These are phyloP conservation scores for Mycteria americana DNA, from an alignment of 2,797 vertebrate species.

Conservation along the genomic window DNA sequence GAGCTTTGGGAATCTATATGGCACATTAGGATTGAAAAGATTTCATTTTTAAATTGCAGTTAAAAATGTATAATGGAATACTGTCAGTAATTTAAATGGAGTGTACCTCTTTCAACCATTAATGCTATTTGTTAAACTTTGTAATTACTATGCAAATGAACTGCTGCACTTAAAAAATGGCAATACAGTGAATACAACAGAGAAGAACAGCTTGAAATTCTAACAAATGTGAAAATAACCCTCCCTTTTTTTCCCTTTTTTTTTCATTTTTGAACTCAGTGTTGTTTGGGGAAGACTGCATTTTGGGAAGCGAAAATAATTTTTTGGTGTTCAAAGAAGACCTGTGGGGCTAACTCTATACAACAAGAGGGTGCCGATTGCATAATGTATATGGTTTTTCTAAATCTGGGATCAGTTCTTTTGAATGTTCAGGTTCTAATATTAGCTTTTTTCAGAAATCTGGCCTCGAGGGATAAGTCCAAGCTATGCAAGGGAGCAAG, in stretches of 20 bases:
- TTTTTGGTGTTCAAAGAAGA: background rate
- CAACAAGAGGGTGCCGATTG: rapidly evolving
- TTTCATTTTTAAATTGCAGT: conserved; percentile 54
- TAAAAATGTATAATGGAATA: conserved; percentile 69
- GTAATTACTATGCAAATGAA: conserved; percentile 76
- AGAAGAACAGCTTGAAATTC: conserved; percentile 60
- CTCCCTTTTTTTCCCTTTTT: rapidly evolving
- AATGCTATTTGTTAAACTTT: conserved; percentile 75
- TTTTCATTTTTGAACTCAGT: rapidly evolving
- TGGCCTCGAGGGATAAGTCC: background rate
- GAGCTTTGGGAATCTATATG: conserved; percentile 41
- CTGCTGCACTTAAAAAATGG: conserved; percentile 56
- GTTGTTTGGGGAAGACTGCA: background rate
- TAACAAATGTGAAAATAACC: conserved; percentile 34
- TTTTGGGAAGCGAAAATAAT: background rate
- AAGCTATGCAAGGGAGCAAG: background rate
- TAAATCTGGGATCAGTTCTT: background rate
- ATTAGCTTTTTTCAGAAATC: background rate
- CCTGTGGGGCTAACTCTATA: background rate
- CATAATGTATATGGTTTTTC: background rate
- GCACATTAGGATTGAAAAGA: conserved; percentile 40
- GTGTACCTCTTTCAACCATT: conserved; percentile 65
- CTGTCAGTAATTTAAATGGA: conserved; percentile 71
- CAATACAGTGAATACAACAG: conserved; percentile 40
- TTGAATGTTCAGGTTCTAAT: background rate